Conservation (phyloP, 2,113 vertebrate species). For the Oreochromis spilurus region DNA sequence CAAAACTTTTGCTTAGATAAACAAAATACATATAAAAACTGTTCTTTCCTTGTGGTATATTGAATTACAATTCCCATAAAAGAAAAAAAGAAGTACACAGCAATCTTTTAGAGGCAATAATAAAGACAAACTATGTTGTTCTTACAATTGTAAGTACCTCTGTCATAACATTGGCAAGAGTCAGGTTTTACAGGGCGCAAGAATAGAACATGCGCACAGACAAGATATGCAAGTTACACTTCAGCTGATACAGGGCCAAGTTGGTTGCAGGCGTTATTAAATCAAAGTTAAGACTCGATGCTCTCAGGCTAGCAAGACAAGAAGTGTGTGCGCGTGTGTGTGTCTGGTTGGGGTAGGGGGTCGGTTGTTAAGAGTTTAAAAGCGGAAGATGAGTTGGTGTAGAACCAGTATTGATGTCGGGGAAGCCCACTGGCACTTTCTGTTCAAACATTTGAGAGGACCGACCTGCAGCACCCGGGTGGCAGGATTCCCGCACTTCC, state of each 20-base stretch:
- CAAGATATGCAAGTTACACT: conserved; percentile 32
- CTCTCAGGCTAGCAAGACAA: conserved; percentile 51
- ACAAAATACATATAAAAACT: background rate
- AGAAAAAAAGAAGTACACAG: background rate
- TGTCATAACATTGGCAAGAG: background rate
- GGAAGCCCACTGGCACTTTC: conserved; percentile 70
- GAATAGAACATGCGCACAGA: background rate
- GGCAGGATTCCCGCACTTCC: conserved; percentile 68
- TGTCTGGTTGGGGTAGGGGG: conserved; percentile 26
- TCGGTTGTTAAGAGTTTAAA: conserved; percentile 64
- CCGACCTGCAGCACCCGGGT: conserved; percentile 46
- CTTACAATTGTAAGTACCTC: background rate
- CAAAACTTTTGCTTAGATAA: background rate
- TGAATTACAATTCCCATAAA: background rate
- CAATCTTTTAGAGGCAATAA: background rate
- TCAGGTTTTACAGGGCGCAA: background rate
- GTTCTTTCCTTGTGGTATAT: background rate
- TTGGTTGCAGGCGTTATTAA: conserved; percentile 67
- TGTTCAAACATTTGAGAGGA: conserved; percentile 70
- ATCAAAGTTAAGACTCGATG: conserved; percentile 66
- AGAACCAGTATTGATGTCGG: conserved; percentile 67
- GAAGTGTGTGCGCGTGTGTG: conserved; percentile 6
- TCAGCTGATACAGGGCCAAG: conserved; percentile 54
- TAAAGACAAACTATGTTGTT: background rate
- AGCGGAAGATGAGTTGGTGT: conserved; percentile 66